phyloP scores from a whole-genome alignment of 2,113 vertebrate genomes.

The Notechis scutatus region DNA sequence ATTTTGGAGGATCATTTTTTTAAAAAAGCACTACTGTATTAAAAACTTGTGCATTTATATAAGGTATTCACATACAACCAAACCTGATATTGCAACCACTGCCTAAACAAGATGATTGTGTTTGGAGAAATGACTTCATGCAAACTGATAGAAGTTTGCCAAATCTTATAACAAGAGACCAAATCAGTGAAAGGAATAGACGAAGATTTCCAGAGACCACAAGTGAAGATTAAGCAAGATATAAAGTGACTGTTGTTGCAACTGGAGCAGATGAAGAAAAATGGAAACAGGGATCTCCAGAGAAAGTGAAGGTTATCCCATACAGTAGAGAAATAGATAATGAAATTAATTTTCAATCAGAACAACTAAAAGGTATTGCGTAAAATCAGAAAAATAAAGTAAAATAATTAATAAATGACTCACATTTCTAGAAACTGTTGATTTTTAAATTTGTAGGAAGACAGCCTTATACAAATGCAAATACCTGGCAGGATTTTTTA shows the following conservation, averaged over 20 bases:
- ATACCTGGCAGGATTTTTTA: not conserved
- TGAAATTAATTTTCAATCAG: not conserved
- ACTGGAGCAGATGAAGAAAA: not conserved
- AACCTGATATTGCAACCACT: not conserved
- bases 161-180: not conserved
- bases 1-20: not conserved
- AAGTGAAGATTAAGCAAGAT: not conserved
- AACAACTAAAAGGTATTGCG: not conserved
- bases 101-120: not conserved
- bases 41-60: not conserved
- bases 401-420: not conserved
- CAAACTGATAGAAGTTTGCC: not conserved
- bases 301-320: not conserved
- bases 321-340: not conserved
- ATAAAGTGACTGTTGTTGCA: not conserved
- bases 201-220: not conserved
- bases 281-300: not conserved
- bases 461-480: not conserved
- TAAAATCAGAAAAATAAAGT: not conserved
- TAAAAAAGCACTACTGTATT: not conserved
- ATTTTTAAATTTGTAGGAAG: not conserved
- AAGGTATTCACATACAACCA: not conserved
- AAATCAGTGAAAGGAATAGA: not conserved
- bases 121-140: not conserved
- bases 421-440: not conserved